These are phyloP conservation scores for Peromyscus polionotus DNA, from an alignment of 2,113 vertebrate species.

Conservation along the genomic window DNA sequence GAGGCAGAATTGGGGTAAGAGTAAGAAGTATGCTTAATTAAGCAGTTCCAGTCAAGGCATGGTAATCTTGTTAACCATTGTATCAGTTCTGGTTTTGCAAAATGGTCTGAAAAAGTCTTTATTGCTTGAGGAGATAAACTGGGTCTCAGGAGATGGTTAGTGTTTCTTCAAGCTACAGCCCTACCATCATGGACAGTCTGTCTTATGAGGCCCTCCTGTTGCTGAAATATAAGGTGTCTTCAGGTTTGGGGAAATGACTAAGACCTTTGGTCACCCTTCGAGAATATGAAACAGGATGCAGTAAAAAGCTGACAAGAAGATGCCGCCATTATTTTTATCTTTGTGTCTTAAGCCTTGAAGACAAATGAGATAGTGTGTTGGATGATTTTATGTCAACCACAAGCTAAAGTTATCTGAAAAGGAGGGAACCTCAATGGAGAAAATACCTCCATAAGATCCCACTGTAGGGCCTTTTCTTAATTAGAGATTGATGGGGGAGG, in stretches of 20 bases:
- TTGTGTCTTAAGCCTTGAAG: background rate
- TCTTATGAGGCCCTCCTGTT: background rate
- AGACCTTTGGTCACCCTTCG: background rate
- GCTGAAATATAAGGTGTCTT: background rate
- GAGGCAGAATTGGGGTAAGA: background rate
- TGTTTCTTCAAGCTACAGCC: background rate
- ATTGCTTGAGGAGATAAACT: background rate
- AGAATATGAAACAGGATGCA: background rate
- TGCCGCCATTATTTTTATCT: background rate
- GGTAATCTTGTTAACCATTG: background rate
- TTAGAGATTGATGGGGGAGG: background rate
- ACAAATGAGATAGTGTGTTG: background rate
- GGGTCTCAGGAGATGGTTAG: background rate
- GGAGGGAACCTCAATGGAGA: background rate
- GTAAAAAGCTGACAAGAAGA: background rate
- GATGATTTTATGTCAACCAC: background rate
- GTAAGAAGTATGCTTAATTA: background rate
- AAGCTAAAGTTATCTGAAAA: background rate
- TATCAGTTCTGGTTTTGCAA: background rate
- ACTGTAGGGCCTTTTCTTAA: background rate
- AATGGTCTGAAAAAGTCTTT: background rate
- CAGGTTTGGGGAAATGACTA: background rate
- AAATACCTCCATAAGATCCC: background rate
- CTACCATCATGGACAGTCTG: background rate
- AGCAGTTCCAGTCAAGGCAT: background rate